Base-by-base conservation (phyloP, 2,888 invertebrate species). In the Ormyrus pomaceus region DNA sequence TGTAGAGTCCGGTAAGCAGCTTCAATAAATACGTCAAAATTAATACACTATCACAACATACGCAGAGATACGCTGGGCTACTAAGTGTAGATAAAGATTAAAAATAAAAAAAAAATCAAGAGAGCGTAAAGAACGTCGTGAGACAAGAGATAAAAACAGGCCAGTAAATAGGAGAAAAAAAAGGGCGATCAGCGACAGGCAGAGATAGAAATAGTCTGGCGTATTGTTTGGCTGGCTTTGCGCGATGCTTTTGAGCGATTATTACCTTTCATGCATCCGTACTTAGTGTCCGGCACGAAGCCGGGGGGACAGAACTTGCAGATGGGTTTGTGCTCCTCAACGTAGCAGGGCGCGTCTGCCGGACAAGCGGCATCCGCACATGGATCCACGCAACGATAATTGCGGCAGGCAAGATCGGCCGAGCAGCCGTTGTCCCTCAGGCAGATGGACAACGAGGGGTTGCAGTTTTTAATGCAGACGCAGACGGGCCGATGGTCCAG, bases 191-290 rank as follows among this genome's bases (percentile, higher is more conserved):
- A 62, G 75, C 50, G 56, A 59, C 13, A 77, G 51, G 61, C 11
- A 68, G 61, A 66, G 59, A 50, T 6, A 75, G 11, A 80, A 34
- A 79, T 56, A 64, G 58, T 51, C 58, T 71, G 73, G 62, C 73
- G 46, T 45, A 10, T 73, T 71, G 56, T 71, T 59, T 71, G 59
- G 59, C 48, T 66, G 73, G 62, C 51, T 71, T 46, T 34, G 34
- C 34, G 72, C 64, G 65, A 55, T 61, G 70, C 69, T 74, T 88
- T 83, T 82, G 83, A 87, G 88, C 59, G 11, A 64, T 71, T 51
- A 79, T 97, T 97, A 97, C 97, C 97, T 97, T 97, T 96, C 93
- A 96, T 95, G 94, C 97, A 98, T 95, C 97, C 97, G 93, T 95
- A 95, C 93, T 95, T 95, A 91, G 96, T 94, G 93, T 97, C 97